These are phyloP conservation scores for Formicarius rufipectus DNA, from an alignment of 2,113 vertebrate genomes.

Conservation along the genomic window DNA sequence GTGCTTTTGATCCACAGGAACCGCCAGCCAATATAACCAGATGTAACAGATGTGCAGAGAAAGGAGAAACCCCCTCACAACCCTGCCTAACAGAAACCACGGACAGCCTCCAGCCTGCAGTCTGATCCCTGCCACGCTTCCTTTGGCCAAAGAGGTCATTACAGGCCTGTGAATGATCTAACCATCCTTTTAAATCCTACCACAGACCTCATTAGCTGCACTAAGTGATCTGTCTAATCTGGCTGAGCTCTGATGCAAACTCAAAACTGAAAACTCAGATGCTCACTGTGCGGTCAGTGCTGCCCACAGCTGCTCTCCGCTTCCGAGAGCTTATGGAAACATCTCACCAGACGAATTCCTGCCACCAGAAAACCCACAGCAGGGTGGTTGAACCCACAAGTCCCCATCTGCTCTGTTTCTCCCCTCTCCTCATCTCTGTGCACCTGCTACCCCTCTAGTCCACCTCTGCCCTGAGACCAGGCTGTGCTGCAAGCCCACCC, in stretches of 20 bases:
- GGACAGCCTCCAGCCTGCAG: neutral
- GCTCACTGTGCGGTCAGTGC: neutral
- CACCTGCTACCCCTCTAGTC: rapidly evolving
- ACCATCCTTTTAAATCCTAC: neutral
- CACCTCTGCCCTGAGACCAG: rapidly evolving
- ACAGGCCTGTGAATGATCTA: neutral
- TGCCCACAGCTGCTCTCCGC: neutral
- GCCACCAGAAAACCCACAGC: neutral
- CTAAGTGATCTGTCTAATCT: neutral
- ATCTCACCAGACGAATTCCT: neutral
- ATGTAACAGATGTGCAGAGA: rapidly evolving
- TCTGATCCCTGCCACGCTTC: neutral
- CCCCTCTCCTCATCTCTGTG: neutral
- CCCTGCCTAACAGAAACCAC: neutral
- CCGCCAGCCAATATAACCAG: neutral
- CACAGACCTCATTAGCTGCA: neutral
- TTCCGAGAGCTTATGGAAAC: neutral
- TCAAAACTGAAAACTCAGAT: neutral
- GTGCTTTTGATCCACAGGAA: neutral
- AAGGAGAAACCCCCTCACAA: neutral
- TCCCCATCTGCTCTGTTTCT: rapidly evolving
- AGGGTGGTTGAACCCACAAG: neutral
- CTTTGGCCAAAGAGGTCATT: neutral
- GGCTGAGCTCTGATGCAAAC: neutral
- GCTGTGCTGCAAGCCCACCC: neutral